Conservation (phyloP, 2,113 vertebrate genomes). For the Bambusicola thoracicus region DNA sequence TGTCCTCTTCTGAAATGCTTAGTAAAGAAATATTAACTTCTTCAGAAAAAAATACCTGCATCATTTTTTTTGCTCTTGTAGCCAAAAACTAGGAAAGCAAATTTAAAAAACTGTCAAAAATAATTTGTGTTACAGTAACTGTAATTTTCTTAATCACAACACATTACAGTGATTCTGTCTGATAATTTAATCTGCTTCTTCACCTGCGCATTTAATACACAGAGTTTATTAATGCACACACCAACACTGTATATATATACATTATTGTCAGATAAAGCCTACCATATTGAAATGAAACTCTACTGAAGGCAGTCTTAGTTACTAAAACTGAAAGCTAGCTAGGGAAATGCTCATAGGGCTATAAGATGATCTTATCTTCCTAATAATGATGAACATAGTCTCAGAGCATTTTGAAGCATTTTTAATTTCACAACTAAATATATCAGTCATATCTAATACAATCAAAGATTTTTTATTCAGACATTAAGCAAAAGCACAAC, state of each 20-base stretch:
- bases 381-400: neutral
- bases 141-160: neutral
- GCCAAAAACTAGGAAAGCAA: neutral
- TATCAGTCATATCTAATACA: neutral
- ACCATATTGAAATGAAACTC: neutral
- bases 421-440: neutral
- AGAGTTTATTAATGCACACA: neutral
- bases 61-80: neutral
- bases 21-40: neutral
- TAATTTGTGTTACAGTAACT: neutral
- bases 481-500: fast-evolving
- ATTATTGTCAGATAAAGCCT: neutral
- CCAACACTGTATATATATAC: neutral
- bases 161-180: neutral
- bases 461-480: neutral
- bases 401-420: neutral
- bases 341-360: neutral
- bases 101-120: neutral
- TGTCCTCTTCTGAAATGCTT: neutral
- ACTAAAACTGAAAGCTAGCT: neutral
- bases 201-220: neutral
- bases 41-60: neutral
- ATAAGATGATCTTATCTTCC: neutral
- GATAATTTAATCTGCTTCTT: neutral
- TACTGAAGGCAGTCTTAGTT: neutral